phyloP scores from a whole-genome alignment of 2,113 vertebrate species.

The Ptyas mucosa region DNA sequence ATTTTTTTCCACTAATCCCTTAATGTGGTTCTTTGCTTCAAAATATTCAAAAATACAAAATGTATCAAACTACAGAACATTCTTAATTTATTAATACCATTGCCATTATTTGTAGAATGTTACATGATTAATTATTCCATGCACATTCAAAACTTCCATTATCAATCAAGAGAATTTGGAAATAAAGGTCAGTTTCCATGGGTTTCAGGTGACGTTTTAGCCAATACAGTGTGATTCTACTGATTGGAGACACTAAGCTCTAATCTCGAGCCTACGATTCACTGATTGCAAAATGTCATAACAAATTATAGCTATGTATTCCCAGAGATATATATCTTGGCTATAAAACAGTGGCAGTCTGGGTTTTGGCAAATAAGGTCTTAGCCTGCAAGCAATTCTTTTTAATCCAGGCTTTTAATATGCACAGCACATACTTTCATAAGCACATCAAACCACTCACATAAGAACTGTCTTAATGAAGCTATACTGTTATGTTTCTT shows the following conservation, averaged over 20 bases:
- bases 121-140: background rate
- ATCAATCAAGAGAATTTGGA: background rate
- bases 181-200: background rate
- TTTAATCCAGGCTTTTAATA: background rate
- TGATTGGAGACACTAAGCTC: background rate
- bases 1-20: background rate
- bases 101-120: background rate
- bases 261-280: background rate
- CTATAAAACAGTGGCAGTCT: slow-evolving; percentile 4
- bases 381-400: slow-evolving; percentile 15
- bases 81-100: background rate
- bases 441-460: background rate
- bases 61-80: background rate
- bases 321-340: background rate
- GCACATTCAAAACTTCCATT: background rate
- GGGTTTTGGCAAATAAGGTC: background rate
- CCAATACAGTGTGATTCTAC: background rate
- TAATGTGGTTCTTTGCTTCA: background rate
- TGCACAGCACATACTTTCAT: background rate
- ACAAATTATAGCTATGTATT: background rate
- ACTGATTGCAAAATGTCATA: background rate
- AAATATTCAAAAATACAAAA: background rate
- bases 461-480: background rate
- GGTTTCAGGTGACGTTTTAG: background rate
- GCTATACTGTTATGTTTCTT: background rate